Percentiles rank a stretch among this genome's conserved stretches.
phyloP scores from a whole-genome alignment of 1,140 invertebrate genomes.

The Drosophila truncata region DNA sequence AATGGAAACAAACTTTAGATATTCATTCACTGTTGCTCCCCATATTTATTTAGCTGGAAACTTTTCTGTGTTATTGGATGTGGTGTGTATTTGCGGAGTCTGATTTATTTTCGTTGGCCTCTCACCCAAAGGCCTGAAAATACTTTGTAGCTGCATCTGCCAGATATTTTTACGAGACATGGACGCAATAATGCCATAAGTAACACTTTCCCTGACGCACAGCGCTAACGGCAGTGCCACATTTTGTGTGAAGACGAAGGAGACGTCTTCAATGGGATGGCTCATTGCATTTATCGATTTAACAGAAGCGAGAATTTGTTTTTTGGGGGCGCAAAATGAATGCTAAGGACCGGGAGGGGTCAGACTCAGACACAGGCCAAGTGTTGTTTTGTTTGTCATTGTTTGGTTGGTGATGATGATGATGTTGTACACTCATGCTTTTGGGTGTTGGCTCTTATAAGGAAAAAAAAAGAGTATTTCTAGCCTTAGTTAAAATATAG shows the following conservation, averaged over 20 bases:
- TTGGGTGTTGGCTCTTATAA: slow-evolving; percentile 10
- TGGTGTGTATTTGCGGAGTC: slow-evolving; percentile 14
- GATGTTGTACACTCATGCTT: background rate
- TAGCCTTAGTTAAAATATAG: background rate
- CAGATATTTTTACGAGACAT: slow-evolving; percentile 68
- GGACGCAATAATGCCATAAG: slow-evolving; percentile 67
- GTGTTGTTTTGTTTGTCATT: slow-evolving; percentile 26
- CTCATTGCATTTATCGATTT: slow-evolving; percentile 76
- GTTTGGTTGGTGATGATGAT: background rate
- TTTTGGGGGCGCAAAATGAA: slow-evolving; percentile 10
- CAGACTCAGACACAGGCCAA: slow-evolving; percentile 15
- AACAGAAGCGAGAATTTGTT: slow-evolving; percentile 37
- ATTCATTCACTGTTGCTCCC: background rate
- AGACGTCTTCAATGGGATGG: slow-evolving; percentile 50
- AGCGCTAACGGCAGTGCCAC: slow-evolving; percentile 27
- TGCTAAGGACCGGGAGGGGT: slow-evolving; percentile 1
- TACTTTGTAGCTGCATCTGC: slow-evolving; percentile 37
- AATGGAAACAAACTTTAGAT: background rate
- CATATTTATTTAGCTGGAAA: slow-evolving; percentile 69
- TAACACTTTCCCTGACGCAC: slow-evolving; percentile 65
- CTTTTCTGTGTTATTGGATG: slow-evolving; percentile 24
- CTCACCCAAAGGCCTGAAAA: slow-evolving; percentile 24
- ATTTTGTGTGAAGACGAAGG: slow-evolving; percentile 31
- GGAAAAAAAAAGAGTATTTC: background rate
- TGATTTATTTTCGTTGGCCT: slow-evolving; percentile 56